Conservation (phyloP, 1,140 invertebrate genomes). For the Eufriesea mexicana region DNA sequence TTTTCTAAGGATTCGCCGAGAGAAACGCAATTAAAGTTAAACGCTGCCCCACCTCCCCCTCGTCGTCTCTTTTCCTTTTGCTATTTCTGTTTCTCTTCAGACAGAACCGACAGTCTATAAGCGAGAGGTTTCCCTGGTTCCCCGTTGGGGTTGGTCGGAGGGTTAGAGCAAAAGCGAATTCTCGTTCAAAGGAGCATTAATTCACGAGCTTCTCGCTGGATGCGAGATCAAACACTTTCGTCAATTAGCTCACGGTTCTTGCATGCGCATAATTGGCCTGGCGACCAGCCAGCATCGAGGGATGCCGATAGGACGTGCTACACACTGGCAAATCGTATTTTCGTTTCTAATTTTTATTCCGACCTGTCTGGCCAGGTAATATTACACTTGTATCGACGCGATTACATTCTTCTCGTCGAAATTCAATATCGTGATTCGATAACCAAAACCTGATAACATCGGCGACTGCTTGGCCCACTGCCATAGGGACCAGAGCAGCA, state of each 20-base stretch:
- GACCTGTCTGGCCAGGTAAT: background rate
- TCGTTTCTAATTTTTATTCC: slow-evolving; percentile 14
- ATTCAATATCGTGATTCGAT: too few species aligned
- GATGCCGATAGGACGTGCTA: slow-evolving; percentile 22
- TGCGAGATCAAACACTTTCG: slow-evolving; percentile 75
- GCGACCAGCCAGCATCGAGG: slow-evolving; percentile 50
- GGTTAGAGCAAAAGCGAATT: slow-evolving; percentile 62
- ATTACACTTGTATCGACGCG: too few species aligned
- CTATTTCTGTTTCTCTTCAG: slow-evolving; percentile 63
- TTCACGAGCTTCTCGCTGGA: slow-evolving; percentile 69
- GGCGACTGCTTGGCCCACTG: too few species aligned
- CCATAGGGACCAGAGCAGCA: too few species aligned
- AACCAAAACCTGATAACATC: too few species aligned
- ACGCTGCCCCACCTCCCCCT: slow-evolving; percentile 54
- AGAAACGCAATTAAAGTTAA: slow-evolving; percentile 79
- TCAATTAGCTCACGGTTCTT: slow-evolving; percentile 72
- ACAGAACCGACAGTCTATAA: slow-evolving; percentile 73
- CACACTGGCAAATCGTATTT: background rate
- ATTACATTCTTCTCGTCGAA: too few species aligned
- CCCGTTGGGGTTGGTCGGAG: slow-evolving; percentile 56
- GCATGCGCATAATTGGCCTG: slow-evolving; percentile 57
- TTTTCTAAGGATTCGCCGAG: slow-evolving; percentile 73
- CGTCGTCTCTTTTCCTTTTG: slow-evolving; percentile 43
- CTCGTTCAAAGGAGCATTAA: slow-evolving; percentile 74
- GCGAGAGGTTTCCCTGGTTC: slow-evolving; percentile 71